These are phyloP conservation scores for Pachyuromys duprasi DNA, from an alignment of 2,797 vertebrate genomes.

Conservation along the genomic window DNA sequence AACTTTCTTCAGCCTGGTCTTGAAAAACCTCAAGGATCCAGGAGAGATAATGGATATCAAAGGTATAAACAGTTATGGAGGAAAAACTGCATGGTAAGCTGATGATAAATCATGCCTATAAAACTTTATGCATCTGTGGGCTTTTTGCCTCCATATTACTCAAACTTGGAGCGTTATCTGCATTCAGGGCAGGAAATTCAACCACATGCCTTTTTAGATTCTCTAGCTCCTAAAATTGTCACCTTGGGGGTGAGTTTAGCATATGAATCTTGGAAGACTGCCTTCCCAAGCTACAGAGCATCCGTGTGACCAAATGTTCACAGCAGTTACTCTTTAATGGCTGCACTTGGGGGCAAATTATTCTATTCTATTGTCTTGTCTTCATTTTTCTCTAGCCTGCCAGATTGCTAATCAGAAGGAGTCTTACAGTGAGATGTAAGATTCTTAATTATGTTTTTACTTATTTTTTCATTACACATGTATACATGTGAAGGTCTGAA, in stretches of 20 bases:
- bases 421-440: not conserved
- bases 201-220: not conserved
- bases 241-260: not conserved
- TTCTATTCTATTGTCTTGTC: conserved; percentile 44
- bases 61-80: not conserved
- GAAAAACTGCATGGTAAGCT: not conserved
- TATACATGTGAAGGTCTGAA: not conserved
- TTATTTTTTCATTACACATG: not conserved
- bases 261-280: not conserved
- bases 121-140: not conserved
- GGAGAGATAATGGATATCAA: not conserved
- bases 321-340: not conserved
- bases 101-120: not conserved
- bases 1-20: not conserved
- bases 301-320: not conserved
- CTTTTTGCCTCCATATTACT: not conserved
- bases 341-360: not conserved
- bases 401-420: conserved; percentile 9
- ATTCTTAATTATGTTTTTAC: not conserved
- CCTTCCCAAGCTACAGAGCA: not conserved
- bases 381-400: conserved; percentile 49
- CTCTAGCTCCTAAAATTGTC: not conserved
- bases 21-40: conserved; percentile 18
- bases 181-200: not conserved
- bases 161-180: not conserved